phyloP scores from a whole-genome alignment of 1,140 invertebrate species.

The Zaprionus lachaisei region DNA sequence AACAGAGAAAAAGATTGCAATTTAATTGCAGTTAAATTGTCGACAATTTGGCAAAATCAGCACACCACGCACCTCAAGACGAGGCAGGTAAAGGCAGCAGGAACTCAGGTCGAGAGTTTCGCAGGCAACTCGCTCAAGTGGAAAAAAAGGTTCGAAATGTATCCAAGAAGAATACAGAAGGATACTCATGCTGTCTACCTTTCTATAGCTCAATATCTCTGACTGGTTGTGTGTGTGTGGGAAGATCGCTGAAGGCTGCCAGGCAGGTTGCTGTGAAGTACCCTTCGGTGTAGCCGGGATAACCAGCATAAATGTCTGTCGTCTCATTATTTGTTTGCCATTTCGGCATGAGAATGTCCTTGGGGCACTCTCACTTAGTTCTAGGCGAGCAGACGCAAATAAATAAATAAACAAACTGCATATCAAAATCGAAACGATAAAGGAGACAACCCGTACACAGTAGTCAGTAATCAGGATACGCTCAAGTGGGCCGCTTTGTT shows the following conservation, averaged over 20 bases:
- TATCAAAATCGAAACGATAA: conserved; percentile 57
- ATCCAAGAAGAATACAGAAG: conserved; percentile 59
- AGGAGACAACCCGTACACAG: conserved; percentile 8
- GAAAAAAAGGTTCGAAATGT: conserved; percentile 73
- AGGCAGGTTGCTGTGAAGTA: conserved; percentile 61
- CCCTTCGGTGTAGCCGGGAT: neutral
- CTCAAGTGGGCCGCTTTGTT: conserved; percentile 44
- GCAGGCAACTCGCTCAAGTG: conserved; percentile 72
- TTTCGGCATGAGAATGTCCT: conserved; percentile 71
- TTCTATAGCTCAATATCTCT: conserved; percentile 4
- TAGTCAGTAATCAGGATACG: conserved; percentile 14
- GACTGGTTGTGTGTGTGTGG: conserved; percentile 42
- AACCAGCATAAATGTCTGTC: conserved; percentile 48
- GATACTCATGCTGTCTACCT: conserved; percentile 32
- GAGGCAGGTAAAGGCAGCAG: conserved; percentile 23
- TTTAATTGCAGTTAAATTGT: conserved; percentile 82
- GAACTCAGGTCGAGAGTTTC: conserved; percentile 61
- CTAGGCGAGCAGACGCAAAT: conserved; percentile 73
- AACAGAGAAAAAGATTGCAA: conserved; percentile 60
- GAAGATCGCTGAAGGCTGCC: conserved; percentile 39
- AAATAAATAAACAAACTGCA: conserved; percentile 64
- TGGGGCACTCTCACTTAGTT: conserved; percentile 54
- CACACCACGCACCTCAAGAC: conserved; percentile 33
- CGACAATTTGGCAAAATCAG: conserved; percentile 55
- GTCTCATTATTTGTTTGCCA: conserved; percentile 78